Evolutionary conservation across 2,888 invertebrate species (phyloP).

Genomic region (Oscheius myriophilus): DNA sequence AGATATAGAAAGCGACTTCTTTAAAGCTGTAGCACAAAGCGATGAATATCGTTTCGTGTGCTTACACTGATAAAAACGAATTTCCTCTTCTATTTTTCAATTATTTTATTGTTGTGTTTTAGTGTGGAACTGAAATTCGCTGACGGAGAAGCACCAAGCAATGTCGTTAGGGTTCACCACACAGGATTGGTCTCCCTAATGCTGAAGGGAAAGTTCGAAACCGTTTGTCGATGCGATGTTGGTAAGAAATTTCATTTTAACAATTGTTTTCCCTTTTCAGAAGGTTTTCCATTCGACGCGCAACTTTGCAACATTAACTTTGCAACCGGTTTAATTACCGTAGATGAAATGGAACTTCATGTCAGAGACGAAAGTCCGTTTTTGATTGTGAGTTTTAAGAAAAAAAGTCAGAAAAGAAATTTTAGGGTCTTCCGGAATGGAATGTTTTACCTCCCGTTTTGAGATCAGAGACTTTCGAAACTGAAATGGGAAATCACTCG

Average conservation of each 20-base stretch:
- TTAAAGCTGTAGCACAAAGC: too few relatives aligned
- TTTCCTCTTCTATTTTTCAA: too few relatives aligned
- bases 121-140: constrained; percentile 14
- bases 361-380: too few relatives aligned
- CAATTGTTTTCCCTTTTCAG: background rate
- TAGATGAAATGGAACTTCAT: background rate
- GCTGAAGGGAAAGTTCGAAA: constrained; percentile 14
- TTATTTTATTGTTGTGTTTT: too few relatives aligned
- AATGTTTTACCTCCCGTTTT: background rate
- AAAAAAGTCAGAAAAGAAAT: background rate
- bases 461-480: background rate
- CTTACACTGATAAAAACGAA: too few relatives aligned
- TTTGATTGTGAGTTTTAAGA: background rate
- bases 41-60: too few relatives aligned
- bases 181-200: constrained; percentile 4
- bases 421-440: constrained; percentile 19
- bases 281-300: constrained; percentile 9
- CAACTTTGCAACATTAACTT: constrained; percentile 19
- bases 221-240: constrained; percentile 11
- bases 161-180: background rate
- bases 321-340: background rate
- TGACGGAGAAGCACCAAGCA: constrained; percentile 12
- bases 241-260: too few relatives aligned
- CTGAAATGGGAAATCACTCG: background rate
- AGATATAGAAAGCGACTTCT: too few relatives aligned